Conservation (phyloP, 2,113 vertebrate genomes). For the Alexandromys fortis region DNA sequence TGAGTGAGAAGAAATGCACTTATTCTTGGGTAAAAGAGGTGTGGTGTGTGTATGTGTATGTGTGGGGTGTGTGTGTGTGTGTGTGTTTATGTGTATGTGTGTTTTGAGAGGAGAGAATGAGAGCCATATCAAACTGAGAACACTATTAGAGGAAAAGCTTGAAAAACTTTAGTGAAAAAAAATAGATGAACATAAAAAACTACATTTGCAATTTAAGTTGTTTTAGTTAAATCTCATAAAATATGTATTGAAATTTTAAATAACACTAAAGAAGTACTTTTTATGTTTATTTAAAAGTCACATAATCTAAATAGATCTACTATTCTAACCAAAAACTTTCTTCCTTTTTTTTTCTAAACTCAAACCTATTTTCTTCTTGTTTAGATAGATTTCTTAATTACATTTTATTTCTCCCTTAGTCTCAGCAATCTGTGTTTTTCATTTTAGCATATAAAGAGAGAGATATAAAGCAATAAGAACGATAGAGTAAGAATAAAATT, state of each 20-base stretch:
- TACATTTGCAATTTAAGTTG: neutral
- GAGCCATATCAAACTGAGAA: neutral
- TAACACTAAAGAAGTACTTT: constrained; percentile 20
- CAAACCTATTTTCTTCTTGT: neutral
- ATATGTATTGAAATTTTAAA: constrained; percentile 11
- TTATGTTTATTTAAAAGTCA: constrained; percentile 2
- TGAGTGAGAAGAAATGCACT: neutral
- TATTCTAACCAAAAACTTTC: neutral
- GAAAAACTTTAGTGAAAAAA: neutral
- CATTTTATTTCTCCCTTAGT: neutral
- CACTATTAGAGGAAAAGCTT: neutral
- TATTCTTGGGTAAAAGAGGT: neutral
- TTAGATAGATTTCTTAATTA: neutral
- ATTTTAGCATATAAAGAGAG: neutral
- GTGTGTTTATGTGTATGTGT: neutral
- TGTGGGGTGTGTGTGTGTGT: neutral
- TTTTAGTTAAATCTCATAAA: neutral
- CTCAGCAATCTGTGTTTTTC: neutral
- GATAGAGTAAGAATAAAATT: neutral
- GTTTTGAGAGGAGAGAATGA: neutral
- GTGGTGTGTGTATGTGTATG: neutral
- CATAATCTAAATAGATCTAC: neutral
- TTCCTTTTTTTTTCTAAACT: neutral
- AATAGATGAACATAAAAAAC: neutral
- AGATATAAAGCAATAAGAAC: neutral